Conservation (phyloP, 2,888 invertebrate species). For the Ommatoiulus sabulosus region DNA sequence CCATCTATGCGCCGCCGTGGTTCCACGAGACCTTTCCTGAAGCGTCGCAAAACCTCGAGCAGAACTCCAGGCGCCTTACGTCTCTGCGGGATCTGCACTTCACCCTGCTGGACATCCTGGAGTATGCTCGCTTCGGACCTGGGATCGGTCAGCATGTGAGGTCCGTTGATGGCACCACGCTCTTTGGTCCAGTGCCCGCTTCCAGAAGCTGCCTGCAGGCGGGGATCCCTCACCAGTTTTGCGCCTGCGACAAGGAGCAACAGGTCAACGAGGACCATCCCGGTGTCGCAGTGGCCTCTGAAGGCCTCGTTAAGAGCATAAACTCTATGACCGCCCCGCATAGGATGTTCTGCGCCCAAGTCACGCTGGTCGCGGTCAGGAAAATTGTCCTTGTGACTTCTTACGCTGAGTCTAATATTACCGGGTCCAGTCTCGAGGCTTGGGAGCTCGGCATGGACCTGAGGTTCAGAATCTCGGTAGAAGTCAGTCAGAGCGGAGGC, state of each 20-base stretch:
- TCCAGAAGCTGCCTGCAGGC: conserved; percentile 82
- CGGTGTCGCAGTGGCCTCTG: conserved; percentile 73
- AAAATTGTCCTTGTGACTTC: conserved; percentile 71
- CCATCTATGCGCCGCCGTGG: conserved; percentile 79
- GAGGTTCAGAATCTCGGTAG: conserved; percentile 70
- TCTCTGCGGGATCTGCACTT: conserved; percentile 87
- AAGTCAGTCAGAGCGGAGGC: conserved; percentile 77
- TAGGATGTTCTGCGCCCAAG: conserved; percentile 72
- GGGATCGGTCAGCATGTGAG: background rate
- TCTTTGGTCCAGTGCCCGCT: conserved; percentile 79
- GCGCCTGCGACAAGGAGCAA: conserved; percentile 81
- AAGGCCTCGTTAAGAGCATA: conserved; percentile 75
- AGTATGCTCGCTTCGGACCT: conserved; percentile 66
- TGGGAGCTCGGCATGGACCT: background rate
- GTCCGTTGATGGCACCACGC: conserved; percentile 73
- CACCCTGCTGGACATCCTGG: conserved; percentile 78
- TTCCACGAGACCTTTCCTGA: conserved; percentile 75
- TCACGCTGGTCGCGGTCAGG: conserved; percentile 75
- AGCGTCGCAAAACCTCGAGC: conserved; percentile 75
- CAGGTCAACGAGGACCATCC: conserved; percentile 72
- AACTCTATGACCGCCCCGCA: conserved; percentile 74
- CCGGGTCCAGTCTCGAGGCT: background rate
- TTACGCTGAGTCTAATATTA: conserved; percentile 68
- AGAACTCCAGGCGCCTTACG: conserved; percentile 78
- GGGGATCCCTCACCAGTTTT: conserved; percentile 85